phyloP scores from a whole-genome alignment of 2,113 vertebrate species.

The Addax nasomaculatus region DNA sequence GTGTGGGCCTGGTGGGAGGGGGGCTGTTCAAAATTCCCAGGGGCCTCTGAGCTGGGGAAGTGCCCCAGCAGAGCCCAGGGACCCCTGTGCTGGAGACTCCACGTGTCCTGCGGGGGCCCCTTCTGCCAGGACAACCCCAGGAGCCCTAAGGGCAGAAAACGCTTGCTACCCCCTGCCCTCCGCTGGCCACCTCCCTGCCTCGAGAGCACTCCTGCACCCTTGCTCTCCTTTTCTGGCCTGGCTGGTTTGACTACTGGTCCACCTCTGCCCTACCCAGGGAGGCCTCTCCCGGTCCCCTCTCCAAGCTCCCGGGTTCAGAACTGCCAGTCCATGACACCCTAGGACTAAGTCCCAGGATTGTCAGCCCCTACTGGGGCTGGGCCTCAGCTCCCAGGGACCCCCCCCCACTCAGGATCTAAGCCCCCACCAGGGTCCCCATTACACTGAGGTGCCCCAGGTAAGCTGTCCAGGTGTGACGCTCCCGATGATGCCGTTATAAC shows the following conservation, averaged over 20 bases:
- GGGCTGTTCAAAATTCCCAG: not conserved
- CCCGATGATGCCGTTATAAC: accelerated
- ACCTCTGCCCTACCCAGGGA: not conserved
- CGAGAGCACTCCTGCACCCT: not conserved
- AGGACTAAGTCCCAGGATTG: not conserved
- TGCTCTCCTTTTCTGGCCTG: not conserved
- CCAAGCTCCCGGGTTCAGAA: not conserved
- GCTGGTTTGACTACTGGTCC: conserved; percentile 21
- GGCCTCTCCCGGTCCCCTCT: not conserved
- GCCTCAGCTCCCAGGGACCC: not conserved
- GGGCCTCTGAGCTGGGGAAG: not conserved
- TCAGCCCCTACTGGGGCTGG: not conserved
- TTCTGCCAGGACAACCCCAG: not conserved
- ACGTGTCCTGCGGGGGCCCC: not conserved
- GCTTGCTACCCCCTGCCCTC: not conserved
- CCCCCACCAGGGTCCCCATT: not conserved
- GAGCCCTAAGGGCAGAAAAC: not conserved
- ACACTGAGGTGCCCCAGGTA: not conserved
- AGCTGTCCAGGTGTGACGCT: too few species aligned
- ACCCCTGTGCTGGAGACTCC: not conserved
- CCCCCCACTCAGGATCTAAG: not conserved
- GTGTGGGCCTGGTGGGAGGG: not conserved
- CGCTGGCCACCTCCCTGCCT: not conserved
- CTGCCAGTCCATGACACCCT: not conserved
- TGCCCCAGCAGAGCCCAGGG: not conserved